A percentile compares a stretch with the other conserved stretches of the same genome.
Conservation (phyloP, 2,888 invertebrate genomes). For the Xylophagus ater region DNA sequence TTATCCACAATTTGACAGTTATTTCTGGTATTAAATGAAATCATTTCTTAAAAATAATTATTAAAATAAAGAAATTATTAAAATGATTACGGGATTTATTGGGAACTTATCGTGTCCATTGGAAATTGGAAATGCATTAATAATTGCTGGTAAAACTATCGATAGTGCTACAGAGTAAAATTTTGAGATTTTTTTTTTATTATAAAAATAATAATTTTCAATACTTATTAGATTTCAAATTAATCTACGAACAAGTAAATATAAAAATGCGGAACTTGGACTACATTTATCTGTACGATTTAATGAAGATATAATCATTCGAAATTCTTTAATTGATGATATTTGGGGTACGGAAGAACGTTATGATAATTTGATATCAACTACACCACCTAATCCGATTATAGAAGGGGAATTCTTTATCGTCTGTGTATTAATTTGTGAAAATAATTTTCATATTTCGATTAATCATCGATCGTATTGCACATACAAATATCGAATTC, state of each 20-base stretch:
- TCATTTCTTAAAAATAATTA: too few species aligned
- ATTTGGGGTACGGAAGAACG: slow-evolving; percentile 35
- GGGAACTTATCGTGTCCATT: slow-evolving; percentile 35
- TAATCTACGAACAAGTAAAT: slow-evolving; percentile 28
- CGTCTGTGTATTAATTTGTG: slow-evolving; percentile 32
- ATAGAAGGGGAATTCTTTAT: slow-evolving; percentile 36
- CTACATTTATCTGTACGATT: slow-evolving; percentile 34
- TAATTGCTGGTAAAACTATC: slow-evolving; percentile 36
- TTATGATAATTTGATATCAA: slow-evolving; percentile 24
- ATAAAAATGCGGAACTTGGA: slow-evolving; percentile 32
- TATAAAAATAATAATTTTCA: background rate
- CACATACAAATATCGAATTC: slow-evolving; percentile 32
- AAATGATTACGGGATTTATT: slow-evolving; percentile 35
- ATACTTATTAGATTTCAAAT: slow-evolving; percentile 29
- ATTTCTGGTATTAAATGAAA: too few species aligned
- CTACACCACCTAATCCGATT: slow-evolving; percentile 33
- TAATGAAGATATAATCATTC: slow-evolving; percentile 31
- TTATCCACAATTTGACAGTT: too few species aligned
- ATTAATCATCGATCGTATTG: slow-evolving; percentile 35
- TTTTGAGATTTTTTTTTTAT: slow-evolving; percentile 11
- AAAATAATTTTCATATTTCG: slow-evolving; percentile 35
- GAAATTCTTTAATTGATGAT: slow-evolving; percentile 29
- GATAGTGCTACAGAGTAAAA: slow-evolving; percentile 35
- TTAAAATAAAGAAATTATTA: too few species aligned
- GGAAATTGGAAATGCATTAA: slow-evolving; percentile 36